Evolutionary conservation across 2,888 invertebrate genomes (phyloP).

Genomic region (Heliconius sara): DNA sequence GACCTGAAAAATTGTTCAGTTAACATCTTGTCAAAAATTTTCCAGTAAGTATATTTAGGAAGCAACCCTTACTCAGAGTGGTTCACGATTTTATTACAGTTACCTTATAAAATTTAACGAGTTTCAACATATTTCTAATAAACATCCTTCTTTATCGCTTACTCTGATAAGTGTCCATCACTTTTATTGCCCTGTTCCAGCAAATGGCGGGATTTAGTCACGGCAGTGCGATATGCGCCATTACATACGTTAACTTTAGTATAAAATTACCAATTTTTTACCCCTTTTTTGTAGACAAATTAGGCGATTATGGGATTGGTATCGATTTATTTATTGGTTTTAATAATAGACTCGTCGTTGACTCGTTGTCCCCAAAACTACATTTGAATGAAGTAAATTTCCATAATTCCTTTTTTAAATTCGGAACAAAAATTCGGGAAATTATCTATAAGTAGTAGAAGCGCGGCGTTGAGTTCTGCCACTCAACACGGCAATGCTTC

Average conservation of each 20-base stretch:
- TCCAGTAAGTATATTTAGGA: neutral
- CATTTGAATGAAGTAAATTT: too few relatives aligned
- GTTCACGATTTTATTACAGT: constrained; percentile 5
- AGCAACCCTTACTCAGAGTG: neutral
- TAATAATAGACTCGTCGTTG: neutral
- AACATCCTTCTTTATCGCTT: constrained; percentile 29
- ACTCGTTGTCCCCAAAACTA: too few relatives aligned
- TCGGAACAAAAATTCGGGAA: too few relatives aligned
- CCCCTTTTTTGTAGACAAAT: neutral
- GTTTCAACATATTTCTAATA: constrained; percentile 29
- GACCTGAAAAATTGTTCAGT: too few relatives aligned
- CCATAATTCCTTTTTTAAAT: too few relatives aligned
- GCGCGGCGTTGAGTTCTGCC: too few relatives aligned
- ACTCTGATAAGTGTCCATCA: constrained; percentile 34
- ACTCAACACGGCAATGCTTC: too few relatives aligned
- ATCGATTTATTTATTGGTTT: neutral
- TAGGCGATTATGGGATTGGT: neutral
- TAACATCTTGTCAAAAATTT: too few relatives aligned
- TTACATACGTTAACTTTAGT: neutral
- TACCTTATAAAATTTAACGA: constrained; percentile 23
- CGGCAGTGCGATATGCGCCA: neutral
- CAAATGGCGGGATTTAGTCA: constrained; percentile 8
- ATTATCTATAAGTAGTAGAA: too few relatives aligned
- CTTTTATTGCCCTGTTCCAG: constrained; percentile 24
- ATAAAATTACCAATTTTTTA: neutral